These are phyloP conservation scores for Psophia crepitans DNA, from an alignment of 2,113 vertebrate species.

Conservation along the genomic window DNA sequence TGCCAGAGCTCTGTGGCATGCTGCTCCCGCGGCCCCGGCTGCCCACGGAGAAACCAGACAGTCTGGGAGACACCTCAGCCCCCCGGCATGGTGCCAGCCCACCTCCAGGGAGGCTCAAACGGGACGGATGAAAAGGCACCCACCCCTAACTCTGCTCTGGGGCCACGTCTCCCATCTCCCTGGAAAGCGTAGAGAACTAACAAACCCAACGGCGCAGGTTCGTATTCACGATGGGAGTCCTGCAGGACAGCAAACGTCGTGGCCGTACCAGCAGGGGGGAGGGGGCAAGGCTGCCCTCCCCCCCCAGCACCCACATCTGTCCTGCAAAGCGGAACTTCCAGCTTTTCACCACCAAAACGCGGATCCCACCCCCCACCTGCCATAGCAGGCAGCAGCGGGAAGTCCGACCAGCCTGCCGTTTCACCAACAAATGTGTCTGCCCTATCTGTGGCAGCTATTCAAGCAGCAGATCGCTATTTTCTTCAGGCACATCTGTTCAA, in stretches of 20 bases:
- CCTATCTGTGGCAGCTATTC: not conserved
- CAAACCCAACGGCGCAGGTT: not conserved
- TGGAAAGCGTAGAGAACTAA: not conserved
- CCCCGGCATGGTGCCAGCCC: rapidly evolving
- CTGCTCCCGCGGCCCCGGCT: not conserved
- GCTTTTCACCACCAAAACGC: not conserved
- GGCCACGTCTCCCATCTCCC: not conserved
- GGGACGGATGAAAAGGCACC: not conserved
- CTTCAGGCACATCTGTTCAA: not conserved
- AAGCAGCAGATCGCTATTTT: not conserved
- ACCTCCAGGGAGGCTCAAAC: not conserved
- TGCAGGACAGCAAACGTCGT: rapidly evolving
- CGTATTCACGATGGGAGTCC: not conserved
- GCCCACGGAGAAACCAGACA: not conserved
- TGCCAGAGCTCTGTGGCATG: rapidly evolving
- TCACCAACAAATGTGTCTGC: not conserved
- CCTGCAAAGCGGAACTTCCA: not conserved
- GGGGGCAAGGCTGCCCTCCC: not conserved
- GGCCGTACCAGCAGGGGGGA: not conserved
- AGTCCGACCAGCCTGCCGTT: not conserved
- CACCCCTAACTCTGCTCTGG: not conserved
- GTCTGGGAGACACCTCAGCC: not conserved
- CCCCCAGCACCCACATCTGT: not conserved
- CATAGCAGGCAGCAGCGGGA: not conserved
- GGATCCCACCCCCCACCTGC: not conserved